Conservation (phyloP, 2,888 invertebrate species). For the Rosalia funebris region DNA sequence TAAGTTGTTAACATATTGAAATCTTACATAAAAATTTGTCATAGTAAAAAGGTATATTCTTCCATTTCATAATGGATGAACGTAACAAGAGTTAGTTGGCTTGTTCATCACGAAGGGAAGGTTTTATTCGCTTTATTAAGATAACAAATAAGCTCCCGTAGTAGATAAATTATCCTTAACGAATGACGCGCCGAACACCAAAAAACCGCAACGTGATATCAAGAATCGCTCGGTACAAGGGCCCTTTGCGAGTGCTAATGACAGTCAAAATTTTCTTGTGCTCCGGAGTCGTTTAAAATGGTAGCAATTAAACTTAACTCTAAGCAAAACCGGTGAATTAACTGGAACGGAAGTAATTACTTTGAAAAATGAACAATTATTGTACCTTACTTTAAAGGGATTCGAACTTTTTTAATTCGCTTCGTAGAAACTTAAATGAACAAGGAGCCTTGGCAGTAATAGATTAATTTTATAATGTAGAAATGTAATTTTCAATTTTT, state of each 20-base stretch:
- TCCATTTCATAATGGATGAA: too few species aligned
- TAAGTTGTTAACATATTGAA: too few species aligned
- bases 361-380: conserved; percentile 10
- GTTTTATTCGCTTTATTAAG: too few species aligned
- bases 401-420: conserved; percentile 3
- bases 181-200: too few species aligned
- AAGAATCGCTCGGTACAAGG: neutral
- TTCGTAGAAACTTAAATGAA: neutral
- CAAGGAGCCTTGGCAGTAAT: neutral
- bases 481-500: too few species aligned
- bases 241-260: conserved; percentile 5
- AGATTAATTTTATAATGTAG: neutral
- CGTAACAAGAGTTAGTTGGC: too few species aligned
- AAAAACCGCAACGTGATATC: too few species aligned
- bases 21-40: too few species aligned
- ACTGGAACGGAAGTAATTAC: conserved; percentile 18
- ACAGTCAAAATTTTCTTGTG: conserved; percentile 5
- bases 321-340: neutral
- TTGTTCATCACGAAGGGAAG: too few species aligned
- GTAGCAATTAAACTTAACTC: conserved; percentile 22
- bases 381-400: conserved; percentile 2
- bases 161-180: too few species aligned
- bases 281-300: conserved; percentile 13
- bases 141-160: too few species aligned
- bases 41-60: too few species aligned